Conservation (phyloP, 2,888 invertebrate species). For the Drosophila peninsularis region DNA sequence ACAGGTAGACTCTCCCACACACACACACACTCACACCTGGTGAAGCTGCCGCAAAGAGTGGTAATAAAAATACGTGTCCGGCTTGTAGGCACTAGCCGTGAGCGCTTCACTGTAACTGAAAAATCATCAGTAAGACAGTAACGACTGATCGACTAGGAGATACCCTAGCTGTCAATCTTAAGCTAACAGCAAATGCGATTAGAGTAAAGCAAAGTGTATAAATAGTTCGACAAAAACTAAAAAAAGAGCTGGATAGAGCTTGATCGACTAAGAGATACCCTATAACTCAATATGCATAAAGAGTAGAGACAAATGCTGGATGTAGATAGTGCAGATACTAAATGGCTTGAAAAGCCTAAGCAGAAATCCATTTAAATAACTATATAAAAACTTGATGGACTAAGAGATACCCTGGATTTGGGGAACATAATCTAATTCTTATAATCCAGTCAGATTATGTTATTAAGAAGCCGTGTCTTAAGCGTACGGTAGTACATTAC, state of each 20-base stretch:
- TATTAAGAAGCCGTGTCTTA: too few species aligned
- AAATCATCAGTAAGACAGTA: constrained; percentile 38
- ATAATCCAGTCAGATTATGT: too few species aligned
- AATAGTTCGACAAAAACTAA: too few species aligned
- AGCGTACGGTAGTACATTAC: too few species aligned
- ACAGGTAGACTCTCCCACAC: neutral
- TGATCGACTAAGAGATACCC: neutral
- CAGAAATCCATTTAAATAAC: neutral
- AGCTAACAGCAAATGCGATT: neutral
- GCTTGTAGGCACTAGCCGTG: constrained; percentile 12
- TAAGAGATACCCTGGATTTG: neutral
- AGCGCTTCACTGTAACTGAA: constrained; percentile 25
- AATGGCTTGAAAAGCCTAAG: too few species aligned
- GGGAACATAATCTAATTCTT: too few species aligned
- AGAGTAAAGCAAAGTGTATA: too few species aligned
- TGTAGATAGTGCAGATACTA: neutral
- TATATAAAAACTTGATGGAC: neutral
- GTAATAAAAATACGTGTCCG: constrained; percentile 61
- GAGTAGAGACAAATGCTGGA: too few species aligned
- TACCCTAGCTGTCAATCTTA: neutral
- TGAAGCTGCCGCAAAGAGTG: constrained; percentile 59
- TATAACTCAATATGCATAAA: neutral
- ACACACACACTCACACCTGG: constrained; percentile 2
- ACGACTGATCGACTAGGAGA: neutral
- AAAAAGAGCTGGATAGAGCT: too few species aligned